Evolutionary conservation across 2,797 vertebrate species (phyloP).

Genomic region (Rhinella marina): DNA sequence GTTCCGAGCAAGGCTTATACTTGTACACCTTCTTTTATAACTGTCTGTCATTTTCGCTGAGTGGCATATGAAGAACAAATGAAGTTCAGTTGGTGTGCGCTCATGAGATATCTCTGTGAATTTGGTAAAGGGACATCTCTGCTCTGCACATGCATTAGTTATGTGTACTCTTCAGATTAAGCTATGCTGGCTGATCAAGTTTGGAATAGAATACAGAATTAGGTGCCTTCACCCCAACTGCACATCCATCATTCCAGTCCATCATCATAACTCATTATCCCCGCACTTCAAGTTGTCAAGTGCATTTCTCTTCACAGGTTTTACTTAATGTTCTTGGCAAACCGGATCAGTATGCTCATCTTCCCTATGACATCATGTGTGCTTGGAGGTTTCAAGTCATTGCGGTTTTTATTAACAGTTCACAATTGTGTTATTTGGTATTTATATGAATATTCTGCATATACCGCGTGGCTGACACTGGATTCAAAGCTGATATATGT

Average conservation of each 20-base stretch:
- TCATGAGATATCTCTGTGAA: not conserved
- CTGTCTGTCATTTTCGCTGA: not conserved
- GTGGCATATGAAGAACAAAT: not conserved
- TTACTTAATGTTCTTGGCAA: slow-evolving; percentile 42
- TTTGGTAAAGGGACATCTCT: not conserved
- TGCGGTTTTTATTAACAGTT: slow-evolving; percentile 6
- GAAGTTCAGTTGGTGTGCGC: not conserved
- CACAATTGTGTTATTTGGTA: not conserved
- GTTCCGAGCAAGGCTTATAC: not conserved
- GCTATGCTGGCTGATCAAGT: not conserved
- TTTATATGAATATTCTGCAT: not conserved
- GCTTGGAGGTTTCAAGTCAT: slow-evolving; percentile 21
- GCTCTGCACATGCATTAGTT: slow-evolving; percentile 4
- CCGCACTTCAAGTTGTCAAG: slow-evolving; percentile 34
- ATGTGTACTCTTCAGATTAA: slow-evolving; percentile 20
- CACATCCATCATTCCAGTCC: slow-evolving; percentile 13
- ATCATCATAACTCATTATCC: slow-evolving; percentile 52
- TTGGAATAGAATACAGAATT: slow-evolving; percentile 18
- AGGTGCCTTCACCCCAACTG: slow-evolving; percentile 23
- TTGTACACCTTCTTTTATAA: not conserved
- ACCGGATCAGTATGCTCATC: not conserved
- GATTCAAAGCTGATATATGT: not conserved
- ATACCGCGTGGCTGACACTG: not conserved
- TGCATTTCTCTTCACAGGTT: slow-evolving; percentile 25
- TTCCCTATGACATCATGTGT: slow-evolving; percentile 37